phyloP scores from a whole-genome alignment of 1,140 invertebrate genomes.

The Pseudachorutes palmiensis region DNA sequence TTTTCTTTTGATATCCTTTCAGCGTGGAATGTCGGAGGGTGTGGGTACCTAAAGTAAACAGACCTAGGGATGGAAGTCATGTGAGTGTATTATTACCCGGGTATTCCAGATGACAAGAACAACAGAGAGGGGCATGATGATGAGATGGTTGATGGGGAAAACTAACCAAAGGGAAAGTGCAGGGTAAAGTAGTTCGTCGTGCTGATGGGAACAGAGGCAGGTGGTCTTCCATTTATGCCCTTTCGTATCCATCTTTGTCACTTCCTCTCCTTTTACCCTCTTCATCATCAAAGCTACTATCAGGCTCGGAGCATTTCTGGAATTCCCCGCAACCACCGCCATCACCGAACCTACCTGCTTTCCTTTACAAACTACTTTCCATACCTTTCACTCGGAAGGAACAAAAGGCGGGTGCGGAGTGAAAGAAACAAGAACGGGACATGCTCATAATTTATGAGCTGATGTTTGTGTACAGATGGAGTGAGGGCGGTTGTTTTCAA shows the following conservation, averaged over 20 bases:
- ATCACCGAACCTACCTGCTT: not conserved
- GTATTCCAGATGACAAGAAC: no score
- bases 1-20: no score
- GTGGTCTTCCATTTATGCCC: constrained; percentile 14
- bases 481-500: not conserved
- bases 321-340: no score
- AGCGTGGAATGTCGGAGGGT: no score
- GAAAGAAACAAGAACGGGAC: not conserved
- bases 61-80: no score
- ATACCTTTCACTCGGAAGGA: not conserved
- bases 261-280: constrained; percentile 2
- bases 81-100: no score
- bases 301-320: not conserved
- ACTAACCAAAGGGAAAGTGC: not conserved
- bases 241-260: constrained; percentile 20
- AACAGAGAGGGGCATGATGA: not conserved
- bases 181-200: not conserved
- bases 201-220: constrained; percentile 20
- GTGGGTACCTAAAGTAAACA: no score
- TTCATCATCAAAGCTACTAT: not conserved
- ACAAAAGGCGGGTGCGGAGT: not conserved
- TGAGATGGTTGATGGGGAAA: constrained; percentile 19
- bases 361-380: not conserved
- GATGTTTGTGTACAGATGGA: no score
- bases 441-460: no score